Evolutionary conservation across 2,797 vertebrate species (phyloP).

Genomic region (Cynodonichthys magdalenae): DNA sequence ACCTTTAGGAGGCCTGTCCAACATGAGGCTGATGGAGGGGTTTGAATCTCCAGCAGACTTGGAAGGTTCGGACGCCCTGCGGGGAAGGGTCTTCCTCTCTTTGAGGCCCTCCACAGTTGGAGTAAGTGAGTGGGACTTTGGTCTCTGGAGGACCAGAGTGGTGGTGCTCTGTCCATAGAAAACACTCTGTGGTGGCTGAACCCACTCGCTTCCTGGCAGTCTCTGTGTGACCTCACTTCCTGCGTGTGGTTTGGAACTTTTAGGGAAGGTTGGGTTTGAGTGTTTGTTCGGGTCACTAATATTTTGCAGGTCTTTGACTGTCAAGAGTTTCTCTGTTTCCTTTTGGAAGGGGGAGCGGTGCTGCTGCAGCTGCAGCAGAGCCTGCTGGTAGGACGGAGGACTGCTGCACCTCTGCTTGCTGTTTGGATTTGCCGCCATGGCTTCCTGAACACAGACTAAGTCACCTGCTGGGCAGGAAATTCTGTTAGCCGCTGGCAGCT

Average conservation of each 20-base stretch:
- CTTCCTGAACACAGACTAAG: conserved; percentile 17
- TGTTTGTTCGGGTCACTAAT: conserved; percentile 57
- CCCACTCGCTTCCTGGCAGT: conserved; percentile 21
- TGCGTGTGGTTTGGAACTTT: conserved; percentile 20
- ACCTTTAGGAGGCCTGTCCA: conserved; percentile 58
- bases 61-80: conserved; percentile 68
- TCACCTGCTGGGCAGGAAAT: conserved; percentile 9
- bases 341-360: conserved; percentile 63
- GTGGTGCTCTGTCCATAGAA: conserved; percentile 78
- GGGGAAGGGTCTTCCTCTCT: conserved; percentile 46
- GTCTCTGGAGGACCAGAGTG: conserved; percentile 71
- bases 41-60: conserved; percentile 22
- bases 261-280: neutral
- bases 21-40: conserved; percentile 30
- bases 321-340: conserved; percentile 67
- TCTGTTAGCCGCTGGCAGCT: conserved; percentile 37
- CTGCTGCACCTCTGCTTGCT: conserved; percentile 47
- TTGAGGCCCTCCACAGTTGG: conserved; percentile 31
- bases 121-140: conserved; percentile 68
- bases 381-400: conserved; percentile 76
- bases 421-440: neutral
- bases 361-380: conserved; percentile 67
- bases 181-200: conserved; percentile 73
- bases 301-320: conserved; percentile 68
- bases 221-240: conserved; percentile 45